Evolutionary conservation across 2,797 vertebrate species (phyloP).

Genomic region (Oophaga sylvatica): DNA sequence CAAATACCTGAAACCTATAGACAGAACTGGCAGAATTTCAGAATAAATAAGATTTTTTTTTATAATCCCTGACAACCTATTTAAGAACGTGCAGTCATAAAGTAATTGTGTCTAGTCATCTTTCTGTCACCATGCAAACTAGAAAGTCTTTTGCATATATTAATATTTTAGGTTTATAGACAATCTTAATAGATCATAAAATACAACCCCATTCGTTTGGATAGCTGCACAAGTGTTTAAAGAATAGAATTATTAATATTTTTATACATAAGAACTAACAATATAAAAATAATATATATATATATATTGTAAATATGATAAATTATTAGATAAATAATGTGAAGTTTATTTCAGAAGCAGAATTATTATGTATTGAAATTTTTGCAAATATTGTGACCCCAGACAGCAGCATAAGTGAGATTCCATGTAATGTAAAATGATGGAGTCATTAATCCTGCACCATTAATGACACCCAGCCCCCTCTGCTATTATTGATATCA

Average conservation of each 20-base stretch:
- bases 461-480: constrained; percentile 72
- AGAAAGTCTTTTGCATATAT: constrained; percentile 62
- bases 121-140: constrained; percentile 77
- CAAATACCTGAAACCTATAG: no score
- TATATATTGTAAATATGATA: neutral
- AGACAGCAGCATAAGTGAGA: constrained; percentile 74
- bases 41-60: neutral
- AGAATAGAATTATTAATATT: neutral
- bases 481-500: constrained; percentile 72
- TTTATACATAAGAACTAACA: neutral
- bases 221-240: constrained; percentile 41
- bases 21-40: no score
- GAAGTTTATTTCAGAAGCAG: constrained; percentile 20
- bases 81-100: neutral
- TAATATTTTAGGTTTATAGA: constrained; percentile 62
- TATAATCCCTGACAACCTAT: neutral
- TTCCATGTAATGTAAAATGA: constrained; percentile 77
- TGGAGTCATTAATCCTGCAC: constrained; percentile 76
- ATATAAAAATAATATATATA: neutral
- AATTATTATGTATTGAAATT: constrained; percentile 56
- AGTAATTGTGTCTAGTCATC: constrained; percentile 60
- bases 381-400: constrained; percentile 52
- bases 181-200: constrained; percentile 60
- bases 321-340: constrained; percentile 19
- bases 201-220: neutral